These are phyloP conservation scores for Lacanobia oleracea DNA, from an alignment of 2,888 invertebrate species.

Conservation along the genomic window DNA sequence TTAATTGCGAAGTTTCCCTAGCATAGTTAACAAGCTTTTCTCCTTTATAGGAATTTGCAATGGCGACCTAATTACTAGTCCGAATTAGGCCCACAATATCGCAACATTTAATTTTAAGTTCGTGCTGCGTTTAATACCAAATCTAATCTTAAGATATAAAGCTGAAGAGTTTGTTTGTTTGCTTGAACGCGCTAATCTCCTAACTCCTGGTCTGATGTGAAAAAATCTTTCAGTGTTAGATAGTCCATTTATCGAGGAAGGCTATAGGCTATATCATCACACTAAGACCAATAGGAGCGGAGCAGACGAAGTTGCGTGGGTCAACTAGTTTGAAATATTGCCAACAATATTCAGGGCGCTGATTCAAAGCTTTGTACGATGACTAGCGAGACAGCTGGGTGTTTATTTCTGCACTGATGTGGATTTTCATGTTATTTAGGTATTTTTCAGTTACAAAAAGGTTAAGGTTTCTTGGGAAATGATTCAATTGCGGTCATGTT, in stretches of 20 bases:
- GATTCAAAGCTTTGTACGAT: constrained; percentile 8
- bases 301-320: no score
- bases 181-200: no score
- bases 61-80: constrained; percentile 70
- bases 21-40: constrained; percentile 60
- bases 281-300: no score
- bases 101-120: constrained; percentile 36
- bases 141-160: no score
- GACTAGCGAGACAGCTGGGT: not conserved
- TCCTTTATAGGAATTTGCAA: constrained; percentile 68
- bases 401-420: constrained; percentile 4
- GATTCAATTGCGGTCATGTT: not conserved
- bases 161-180: no score
- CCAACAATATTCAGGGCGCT: not conserved
- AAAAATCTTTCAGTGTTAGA: no score
- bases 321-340: constrained; percentile 37
- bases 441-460: not conserved
- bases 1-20: constrained; percentile 68
- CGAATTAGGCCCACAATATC: constrained; percentile 66
- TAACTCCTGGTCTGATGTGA: no score
- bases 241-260: no score
- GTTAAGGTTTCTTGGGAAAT: not conserved
- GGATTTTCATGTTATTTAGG: not conserved
- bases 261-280: no score
- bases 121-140: not conserved